Evolutionary conservation across 2,888 invertebrate genomes (phyloP).

Genomic region (Drosophila limbata): DNA sequence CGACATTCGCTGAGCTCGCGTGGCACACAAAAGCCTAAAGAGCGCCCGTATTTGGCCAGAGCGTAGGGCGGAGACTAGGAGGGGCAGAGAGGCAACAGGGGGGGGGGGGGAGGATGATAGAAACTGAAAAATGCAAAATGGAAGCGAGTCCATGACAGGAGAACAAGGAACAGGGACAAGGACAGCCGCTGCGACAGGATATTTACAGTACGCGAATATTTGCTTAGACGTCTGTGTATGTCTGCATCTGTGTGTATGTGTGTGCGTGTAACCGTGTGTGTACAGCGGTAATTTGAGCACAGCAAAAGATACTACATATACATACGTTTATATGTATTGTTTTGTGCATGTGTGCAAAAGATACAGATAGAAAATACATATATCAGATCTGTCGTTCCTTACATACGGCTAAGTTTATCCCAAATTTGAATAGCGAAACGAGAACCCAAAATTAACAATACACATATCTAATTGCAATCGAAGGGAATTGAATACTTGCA

Average conservation of each 20-base stretch:
- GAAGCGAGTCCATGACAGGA: constrained; percentile 61
- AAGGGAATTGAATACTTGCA: constrained; percentile 13
- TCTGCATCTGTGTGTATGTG: constrained; percentile 12
- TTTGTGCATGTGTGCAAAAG: constrained; percentile 43
- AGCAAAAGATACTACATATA: constrained; percentile 44
- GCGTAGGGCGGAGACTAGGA: neutral
- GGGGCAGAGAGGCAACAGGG: neutral
- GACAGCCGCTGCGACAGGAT: constrained; percentile 55
- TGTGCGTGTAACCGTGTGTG: constrained; percentile 24
- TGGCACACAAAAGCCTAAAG: constrained; percentile 75
- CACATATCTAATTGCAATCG: constrained; percentile 11
- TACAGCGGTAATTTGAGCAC: constrained; percentile 62
- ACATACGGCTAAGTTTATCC: constrained; percentile 50
- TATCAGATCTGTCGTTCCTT: constrained; percentile 57
- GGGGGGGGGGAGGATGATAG: neutral
- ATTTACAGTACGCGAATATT: constrained; percentile 74
- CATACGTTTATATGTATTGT: constrained; percentile 47
- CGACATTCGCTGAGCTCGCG: constrained; percentile 65
- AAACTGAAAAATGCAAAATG: constrained; percentile 75
- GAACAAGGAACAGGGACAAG: constrained; percentile 28
- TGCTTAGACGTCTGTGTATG: constrained; percentile 58
- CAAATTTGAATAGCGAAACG: constrained; percentile 33
- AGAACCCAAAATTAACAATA: constrained; percentile 2
- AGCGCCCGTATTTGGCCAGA: constrained; percentile 58
- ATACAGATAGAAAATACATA: constrained; percentile 49